Conservation (phyloP, 2,113 vertebrate genomes). For the Pagrus major region DNA sequence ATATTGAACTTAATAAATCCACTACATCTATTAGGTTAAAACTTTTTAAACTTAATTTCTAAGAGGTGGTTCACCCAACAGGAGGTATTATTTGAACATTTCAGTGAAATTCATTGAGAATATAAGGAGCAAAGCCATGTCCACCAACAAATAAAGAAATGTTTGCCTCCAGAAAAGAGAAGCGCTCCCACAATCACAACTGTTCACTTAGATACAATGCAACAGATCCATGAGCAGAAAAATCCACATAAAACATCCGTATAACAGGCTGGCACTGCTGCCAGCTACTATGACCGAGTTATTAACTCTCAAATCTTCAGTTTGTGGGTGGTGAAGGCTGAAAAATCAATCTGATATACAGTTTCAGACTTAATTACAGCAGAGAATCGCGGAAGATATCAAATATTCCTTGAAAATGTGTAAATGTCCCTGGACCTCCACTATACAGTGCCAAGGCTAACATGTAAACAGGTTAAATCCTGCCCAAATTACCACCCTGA, state of each 20-base stretch:
- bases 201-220: background rate
- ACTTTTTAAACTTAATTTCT: background rate
- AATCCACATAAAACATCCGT: background rate
- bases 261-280: background rate
- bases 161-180: background rate
- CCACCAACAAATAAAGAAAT: slow-evolving; percentile 1
- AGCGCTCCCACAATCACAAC: background rate
- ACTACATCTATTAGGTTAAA: no score
- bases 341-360: slow-evolving; percentile 1
- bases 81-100: background rate
- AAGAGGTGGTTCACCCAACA: background rate
- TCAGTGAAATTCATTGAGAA: background rate
- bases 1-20: no score
- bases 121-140: background rate
- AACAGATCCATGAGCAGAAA: background rate
- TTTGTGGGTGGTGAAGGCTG: background rate
- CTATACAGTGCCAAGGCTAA: background rate
- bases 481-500: background rate
- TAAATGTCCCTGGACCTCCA: background rate
- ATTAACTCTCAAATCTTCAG: background rate
- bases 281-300: background rate
- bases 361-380: background rate
- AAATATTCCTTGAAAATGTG: slow-evolving; percentile 13
- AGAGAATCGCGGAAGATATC: background rate
- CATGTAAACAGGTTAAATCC: background rate